Evolutionary conservation across 1,140 invertebrate species (phyloP), one percentile per base, ranked within the genome.

Genomic region (Pogonus chalceus): DNA sequence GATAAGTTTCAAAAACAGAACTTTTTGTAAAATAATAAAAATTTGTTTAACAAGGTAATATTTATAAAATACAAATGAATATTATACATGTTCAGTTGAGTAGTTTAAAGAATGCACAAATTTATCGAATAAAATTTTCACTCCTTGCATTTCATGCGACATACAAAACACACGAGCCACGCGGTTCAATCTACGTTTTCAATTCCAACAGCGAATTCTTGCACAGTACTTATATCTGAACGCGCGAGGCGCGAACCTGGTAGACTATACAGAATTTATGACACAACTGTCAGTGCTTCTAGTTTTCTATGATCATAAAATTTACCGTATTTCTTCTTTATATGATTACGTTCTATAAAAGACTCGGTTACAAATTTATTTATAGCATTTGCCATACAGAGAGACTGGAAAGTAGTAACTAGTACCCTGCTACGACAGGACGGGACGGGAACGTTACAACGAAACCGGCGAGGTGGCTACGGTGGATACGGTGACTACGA

Each of bases 281-380:
- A 52, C 51, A 54, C 31, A 37, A 26, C 52, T 48, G 56, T 57
- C 56, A 57, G 52, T 55, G 31, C 21, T 54, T 20, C 56, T 57
- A 55, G 56, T 58, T 61, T 61, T 57, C 58, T 51, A 56, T 57
- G 56, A 62, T 56, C 58, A 54, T 60, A 60, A 60, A 60, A 58
- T 60, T 56, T 58, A 58, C 52, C 58, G 58, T 62, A 62, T 60
- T 62, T 62, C 60, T 62, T 60, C 58, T 62, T 62, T 62, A 62
- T 62, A 62, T 62, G 60, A 62, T 62, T 60, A 62, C 60, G 56
- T 55, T 55, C 53, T 50, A 62, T 60, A 62, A 62, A 62, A 53
- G 56, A 58, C 55, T 62, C 53, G 55, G 60, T 62, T 57, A 60
- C 60, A 62, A 62, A 62, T 62, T 62, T 62, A 62, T 62, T 62